Evolutionary conservation across 1,140 invertebrate species (phyloP).

Genomic region (Cephus cinctus): DNA sequence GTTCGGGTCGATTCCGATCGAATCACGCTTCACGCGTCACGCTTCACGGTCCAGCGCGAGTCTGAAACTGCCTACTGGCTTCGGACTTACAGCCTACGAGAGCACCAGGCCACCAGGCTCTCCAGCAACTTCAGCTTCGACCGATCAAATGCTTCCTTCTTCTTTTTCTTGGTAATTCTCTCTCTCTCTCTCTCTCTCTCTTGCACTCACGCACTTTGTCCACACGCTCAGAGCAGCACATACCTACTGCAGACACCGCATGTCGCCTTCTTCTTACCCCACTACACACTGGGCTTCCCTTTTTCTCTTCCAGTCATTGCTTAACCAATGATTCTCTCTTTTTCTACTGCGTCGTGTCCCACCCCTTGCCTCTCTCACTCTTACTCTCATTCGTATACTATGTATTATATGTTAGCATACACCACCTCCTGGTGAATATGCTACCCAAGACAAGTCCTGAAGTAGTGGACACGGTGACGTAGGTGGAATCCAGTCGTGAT

Average conservation of each 20-base stretch:
- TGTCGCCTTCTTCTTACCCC: not conserved
- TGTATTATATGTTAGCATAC: not conserved
- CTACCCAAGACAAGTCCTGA: not conserved
- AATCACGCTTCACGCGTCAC: conserved; percentile 18
- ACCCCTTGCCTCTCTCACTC: conserved; percentile 11
- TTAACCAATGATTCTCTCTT: conserved; percentile 9
- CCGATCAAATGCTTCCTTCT: conserved; percentile 8
- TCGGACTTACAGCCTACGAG: conserved; percentile 13
- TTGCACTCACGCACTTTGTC: not conserved
- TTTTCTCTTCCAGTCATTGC: conserved; percentile 5
- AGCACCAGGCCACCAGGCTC: conserved; percentile 2
- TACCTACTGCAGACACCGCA: too few relatives aligned
- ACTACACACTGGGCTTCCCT: not conserved
- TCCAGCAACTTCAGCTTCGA: conserved; percentile 6
- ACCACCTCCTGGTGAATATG: not conserved
- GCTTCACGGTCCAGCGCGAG: conserved; percentile 45
- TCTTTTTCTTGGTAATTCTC: conserved; percentile 4
- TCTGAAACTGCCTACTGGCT: conserved; percentile 51
- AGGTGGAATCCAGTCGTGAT: conserved; percentile 27
- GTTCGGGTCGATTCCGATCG: not conserved
- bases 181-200: conserved; percentile 6
- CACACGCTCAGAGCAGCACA: not conserved
- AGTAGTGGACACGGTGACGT: conserved; percentile 23
- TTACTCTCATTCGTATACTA: conserved; percentile 1
- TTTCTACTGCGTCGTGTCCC: conserved; percentile 16